These are phyloP conservation scores for human (Homo sapiens) DNA, from an alignment of 2,113 vertebrate species.

Conservation along the genomic window GRCh38 chr3:102126001-102126500, in stretches of 20 bases:
- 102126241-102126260: neutral
- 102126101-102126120: neutral
- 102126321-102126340: neutral
- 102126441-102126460: neutral
- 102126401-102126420: neutral
- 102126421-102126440: neutral
- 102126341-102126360: neutral
- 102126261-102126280: neutral
- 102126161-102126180: no score
- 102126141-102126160: neutral
- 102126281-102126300: neutral
- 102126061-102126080: neutral
- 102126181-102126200: no score
- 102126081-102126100: neutral
- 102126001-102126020: neutral
- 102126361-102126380: neutral
- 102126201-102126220: no score
- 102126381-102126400: neutral
- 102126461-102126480: neutral
- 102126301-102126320: neutral
- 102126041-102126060: neutral
- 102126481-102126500: constrained; percentile 4
- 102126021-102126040: neutral
- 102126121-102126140: neutral
- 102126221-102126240: no score